Percentiles rank a stretch among this genome's conserved stretches.
Conservation (phyloP, 2,113 vertebrate genomes). For the Lathamus discolor region DNA sequence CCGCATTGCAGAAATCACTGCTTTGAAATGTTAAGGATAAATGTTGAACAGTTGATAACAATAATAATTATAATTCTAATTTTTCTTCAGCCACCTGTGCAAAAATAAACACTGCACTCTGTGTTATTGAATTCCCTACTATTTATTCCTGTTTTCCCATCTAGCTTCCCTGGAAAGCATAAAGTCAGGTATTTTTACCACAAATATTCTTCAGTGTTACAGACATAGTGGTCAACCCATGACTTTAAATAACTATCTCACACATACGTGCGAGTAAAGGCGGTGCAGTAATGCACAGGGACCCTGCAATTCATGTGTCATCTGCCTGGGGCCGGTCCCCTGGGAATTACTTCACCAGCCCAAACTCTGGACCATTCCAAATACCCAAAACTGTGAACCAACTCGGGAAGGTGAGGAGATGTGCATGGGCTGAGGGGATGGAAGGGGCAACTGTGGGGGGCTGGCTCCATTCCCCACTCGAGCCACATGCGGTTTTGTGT, state of each 20-base stretch:
- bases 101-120: not conserved
- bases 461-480: not conserved
- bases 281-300: not conserved
- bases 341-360: not conserved
- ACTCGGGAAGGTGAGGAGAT: fast-evolving
- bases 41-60: not conserved
- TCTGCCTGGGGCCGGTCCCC: not conserved
- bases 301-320: not conserved
- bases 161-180: not conserved
- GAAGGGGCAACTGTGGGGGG: not conserved
- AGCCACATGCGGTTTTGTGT: fast-evolving
- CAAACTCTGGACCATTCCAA: not conserved
- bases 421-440: fast-evolving
- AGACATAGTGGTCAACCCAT: not conserved
- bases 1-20: not conserved
- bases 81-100: slow-evolving; percentile 11
- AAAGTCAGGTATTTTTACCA: not conserved
- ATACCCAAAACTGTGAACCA: not conserved
- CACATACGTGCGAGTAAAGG: not conserved
- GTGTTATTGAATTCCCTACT: not conserved
- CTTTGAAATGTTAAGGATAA: not conserved
- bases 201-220: not conserved
- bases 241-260: not conserved
- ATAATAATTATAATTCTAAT: not conserved
- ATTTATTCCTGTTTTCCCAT: not conserved